These are phyloP conservation scores for Aelia acuminata DNA, from an alignment of 2,888 invertebrate genomes.

Conservation along the genomic window DNA sequence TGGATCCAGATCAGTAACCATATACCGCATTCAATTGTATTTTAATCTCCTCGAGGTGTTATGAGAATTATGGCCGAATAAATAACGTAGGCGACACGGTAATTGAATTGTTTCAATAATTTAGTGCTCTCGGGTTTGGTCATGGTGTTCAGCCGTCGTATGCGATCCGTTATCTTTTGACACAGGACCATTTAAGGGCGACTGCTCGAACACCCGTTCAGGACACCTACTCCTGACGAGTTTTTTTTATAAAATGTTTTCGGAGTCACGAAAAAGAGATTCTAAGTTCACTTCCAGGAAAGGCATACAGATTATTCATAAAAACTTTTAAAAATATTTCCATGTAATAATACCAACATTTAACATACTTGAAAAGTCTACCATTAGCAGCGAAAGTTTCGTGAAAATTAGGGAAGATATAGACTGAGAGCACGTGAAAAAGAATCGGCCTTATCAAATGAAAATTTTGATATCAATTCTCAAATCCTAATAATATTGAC, in stretches of 20 bases:
- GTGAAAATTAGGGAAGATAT: too few species aligned
- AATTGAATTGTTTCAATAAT: slow-evolving; percentile 32
- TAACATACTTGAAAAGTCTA: too few species aligned
- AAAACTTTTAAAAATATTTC: too few species aligned
- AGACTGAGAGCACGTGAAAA: too few species aligned
- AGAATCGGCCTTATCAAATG: too few species aligned
- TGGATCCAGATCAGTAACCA: slow-evolving; percentile 6
- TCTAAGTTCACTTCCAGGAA: background rate
- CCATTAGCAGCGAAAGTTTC: too few species aligned
- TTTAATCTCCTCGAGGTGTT: slow-evolving; percentile 16
- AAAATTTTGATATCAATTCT: too few species aligned
- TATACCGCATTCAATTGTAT: slow-evolving; percentile 34
- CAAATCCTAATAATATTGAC: too few species aligned
- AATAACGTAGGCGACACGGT: slow-evolving; percentile 18
- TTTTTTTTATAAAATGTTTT: background rate
- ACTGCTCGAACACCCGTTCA: background rate
- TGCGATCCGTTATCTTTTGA: background rate
- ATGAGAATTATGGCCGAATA: slow-evolving; percentile 34
- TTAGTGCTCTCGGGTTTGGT: background rate
- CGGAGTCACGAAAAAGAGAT: too few species aligned
- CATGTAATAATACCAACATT: too few species aligned
- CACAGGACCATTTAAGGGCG: background rate
- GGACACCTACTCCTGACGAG: background rate
- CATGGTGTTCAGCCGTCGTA: background rate
- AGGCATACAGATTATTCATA: too few species aligned